phyloP scores from a whole-genome alignment of 2,113 vertebrate genomes.

The Ciconia stormi region DNA sequence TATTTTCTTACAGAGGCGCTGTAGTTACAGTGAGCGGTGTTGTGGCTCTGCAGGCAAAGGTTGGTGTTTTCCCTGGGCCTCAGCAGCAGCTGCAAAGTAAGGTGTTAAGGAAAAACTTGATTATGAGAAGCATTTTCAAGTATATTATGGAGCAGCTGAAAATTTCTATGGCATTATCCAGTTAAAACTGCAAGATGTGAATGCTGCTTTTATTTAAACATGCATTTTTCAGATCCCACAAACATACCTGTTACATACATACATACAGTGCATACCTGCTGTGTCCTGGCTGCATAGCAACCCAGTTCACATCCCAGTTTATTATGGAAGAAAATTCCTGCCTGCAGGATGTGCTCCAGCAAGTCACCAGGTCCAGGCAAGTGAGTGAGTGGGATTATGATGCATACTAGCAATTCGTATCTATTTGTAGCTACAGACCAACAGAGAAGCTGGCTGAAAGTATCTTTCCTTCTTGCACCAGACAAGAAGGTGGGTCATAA shows the following conservation, averaged over 20 bases:
- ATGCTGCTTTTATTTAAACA: background rate
- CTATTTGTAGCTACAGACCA: background rate
- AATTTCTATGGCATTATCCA: background rate
- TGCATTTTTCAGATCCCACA: background rate
- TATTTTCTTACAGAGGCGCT: background rate
- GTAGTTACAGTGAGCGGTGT: fast-evolving
- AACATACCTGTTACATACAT: background rate
- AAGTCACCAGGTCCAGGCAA: background rate
- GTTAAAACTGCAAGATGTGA: background rate
- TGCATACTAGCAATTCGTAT: background rate
- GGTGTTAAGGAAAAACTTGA: background rate
- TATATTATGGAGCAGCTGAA: background rate
- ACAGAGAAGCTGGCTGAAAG: background rate
- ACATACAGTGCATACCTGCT: background rate
- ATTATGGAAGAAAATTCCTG: background rate
- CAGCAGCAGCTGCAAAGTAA: background rate
- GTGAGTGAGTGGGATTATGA: background rate
- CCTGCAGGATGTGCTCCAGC: background rate
- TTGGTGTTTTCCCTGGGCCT: background rate
- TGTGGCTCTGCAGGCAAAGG: background rate
- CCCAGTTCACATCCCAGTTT: background rate
- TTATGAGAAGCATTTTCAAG: background rate
- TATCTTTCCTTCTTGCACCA: background rate
- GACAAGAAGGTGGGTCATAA: background rate
- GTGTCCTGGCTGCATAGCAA: background rate